These are phyloP conservation scores for Equus quagga DNA, from an alignment of 2,113 vertebrate species.

Conservation along the genomic window DNA sequence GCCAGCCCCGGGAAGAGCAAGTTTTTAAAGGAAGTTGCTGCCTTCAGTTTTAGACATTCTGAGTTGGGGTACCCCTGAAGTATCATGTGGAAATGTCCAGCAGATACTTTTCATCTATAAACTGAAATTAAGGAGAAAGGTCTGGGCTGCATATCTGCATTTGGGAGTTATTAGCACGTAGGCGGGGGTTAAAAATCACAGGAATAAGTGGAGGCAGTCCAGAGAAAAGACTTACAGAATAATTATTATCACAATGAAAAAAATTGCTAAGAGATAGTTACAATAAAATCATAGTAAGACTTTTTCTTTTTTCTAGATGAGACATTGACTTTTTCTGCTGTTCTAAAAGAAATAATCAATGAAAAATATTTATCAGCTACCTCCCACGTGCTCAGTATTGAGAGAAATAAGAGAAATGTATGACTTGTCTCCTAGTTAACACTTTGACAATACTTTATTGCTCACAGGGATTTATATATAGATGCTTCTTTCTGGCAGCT, in stretches of 20 bases:
- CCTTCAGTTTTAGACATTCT: conserved; percentile 26
- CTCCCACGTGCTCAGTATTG: background rate
- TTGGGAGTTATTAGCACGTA: background rate
- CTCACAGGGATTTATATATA: background rate
- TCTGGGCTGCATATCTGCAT: background rate
- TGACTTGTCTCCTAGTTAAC: background rate
- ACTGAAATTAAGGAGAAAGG: background rate
- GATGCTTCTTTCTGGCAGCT: background rate
- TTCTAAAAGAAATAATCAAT: conserved; percentile 20
- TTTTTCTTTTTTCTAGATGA: background rate
- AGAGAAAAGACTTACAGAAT: conserved; percentile 1
- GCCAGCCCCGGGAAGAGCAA: background rate
- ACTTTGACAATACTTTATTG: conserved; percentile 12
- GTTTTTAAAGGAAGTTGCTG: background rate
- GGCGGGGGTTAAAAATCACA: background rate
- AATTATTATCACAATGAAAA: background rate
- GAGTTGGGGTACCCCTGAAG: background rate
- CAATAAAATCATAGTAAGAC: background rate
- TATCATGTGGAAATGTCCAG: conserved; percentile 12
- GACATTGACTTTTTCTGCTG: background rate
- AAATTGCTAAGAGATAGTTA: background rate
- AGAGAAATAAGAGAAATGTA: conserved; percentile 2
- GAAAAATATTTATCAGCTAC: background rate
- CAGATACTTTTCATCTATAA: background rate
- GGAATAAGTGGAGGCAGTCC: background rate